Percentiles rank a stretch among this genome's conserved stretches.
Conservation (phyloP, 1,140 invertebrate genomes). For the Conus betulinus region DNA sequence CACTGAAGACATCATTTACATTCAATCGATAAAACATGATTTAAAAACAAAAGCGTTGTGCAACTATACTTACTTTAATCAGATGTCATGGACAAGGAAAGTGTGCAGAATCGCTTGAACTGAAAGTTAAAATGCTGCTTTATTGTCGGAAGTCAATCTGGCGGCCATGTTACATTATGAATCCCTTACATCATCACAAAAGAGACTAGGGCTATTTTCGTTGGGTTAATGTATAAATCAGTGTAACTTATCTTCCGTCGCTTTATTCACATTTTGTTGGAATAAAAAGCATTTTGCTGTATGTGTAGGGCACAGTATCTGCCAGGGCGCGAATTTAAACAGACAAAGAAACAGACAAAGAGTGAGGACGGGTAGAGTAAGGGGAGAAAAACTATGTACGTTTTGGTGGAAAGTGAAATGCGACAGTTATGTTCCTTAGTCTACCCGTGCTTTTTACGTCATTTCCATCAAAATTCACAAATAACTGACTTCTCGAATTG, state of each 20-base stretch:
- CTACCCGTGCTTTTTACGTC: too few relatives aligned
- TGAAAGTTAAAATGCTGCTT: neutral
- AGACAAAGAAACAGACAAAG: too few relatives aligned
- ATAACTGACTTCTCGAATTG: too few relatives aligned
- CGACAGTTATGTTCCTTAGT: too few relatives aligned
- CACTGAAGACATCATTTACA: neutral
- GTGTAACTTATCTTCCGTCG: too few relatives aligned
- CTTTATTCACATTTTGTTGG: too few relatives aligned
- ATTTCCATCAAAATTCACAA: too few relatives aligned
- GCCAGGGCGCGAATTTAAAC: too few relatives aligned
- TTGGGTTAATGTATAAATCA: too few relatives aligned
- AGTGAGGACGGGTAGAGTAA: neutral
- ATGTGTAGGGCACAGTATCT: too few relatives aligned
- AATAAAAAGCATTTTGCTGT: too few relatives aligned
- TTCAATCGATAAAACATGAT: neutral
- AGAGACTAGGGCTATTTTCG: neutral
- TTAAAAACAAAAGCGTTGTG: neutral
- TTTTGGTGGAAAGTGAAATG: too few relatives aligned
- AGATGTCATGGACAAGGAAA: neutral
- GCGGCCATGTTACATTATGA: neutral
- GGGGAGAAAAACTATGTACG: neutral
- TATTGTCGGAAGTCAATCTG: neutral
- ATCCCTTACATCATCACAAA: neutral
- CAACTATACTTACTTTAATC: neutral
- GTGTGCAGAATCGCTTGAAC: neutral